These are phyloP conservation scores for Euura lappo DNA, from an alignment of 1,140 invertebrate genomes.

Conservation along the genomic window DNA sequence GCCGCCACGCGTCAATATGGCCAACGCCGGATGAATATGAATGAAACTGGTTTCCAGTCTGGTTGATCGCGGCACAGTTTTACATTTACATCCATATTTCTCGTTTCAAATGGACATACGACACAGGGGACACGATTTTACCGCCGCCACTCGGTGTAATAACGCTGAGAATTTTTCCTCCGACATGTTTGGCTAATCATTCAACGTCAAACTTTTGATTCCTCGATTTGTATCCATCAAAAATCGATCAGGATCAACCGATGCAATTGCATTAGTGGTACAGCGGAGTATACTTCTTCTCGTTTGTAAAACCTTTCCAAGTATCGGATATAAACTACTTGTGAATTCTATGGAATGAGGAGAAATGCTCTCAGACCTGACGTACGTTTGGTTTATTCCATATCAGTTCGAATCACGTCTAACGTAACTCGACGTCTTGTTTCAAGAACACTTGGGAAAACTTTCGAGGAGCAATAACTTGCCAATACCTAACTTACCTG, in stretches of 20 bases:
- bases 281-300: no score
- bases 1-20: slow-evolving; percentile 30
- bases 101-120: background rate
- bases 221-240: no score
- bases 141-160: no score
- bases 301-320: no score
- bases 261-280: no score
- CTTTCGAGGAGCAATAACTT: background rate
- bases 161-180: no score
- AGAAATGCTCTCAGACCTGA: background rate
- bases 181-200: no score
- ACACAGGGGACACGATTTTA: no score
- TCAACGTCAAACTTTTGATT: no score
- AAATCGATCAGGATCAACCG: no score
- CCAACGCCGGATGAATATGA: slow-evolving; percentile 38
- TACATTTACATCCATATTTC: slow-evolving; percentile 7
- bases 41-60: slow-evolving; percentile 41
- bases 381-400: background rate
- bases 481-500: background rate
- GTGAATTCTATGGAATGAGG: background rate
- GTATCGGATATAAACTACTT: background rate
- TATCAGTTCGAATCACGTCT: background rate
- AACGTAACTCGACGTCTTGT: background rate
- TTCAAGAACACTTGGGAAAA: background rate
- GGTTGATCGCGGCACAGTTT: slow-evolving; percentile 24